phyloP scores from a whole-genome alignment of 2,113 vertebrate genomes.

The Psittacara wagleri region DNA sequence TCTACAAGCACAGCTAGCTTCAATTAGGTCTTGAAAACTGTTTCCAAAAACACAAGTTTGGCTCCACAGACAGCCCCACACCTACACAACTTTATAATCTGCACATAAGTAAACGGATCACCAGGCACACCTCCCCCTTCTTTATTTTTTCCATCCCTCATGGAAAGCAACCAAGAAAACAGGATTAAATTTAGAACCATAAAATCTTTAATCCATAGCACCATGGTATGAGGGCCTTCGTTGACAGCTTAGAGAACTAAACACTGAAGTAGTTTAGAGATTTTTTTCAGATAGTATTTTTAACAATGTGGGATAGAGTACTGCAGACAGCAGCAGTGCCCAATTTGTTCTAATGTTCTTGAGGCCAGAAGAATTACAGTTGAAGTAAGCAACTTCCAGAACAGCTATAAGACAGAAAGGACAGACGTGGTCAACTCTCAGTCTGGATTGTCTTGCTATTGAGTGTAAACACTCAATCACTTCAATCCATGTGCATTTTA shows the following conservation, averaged over 20 bases:
- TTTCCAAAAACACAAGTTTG: constrained; percentile 7
- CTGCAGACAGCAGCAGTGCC: constrained; percentile 27
- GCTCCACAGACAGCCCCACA: not conserved
- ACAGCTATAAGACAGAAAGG: not conserved
- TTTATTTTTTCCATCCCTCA: constrained; percentile 5
- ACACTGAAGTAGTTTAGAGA: constrained; percentile 44
- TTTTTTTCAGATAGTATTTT: constrained; percentile 56
- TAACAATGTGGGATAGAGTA: constrained; percentile 17
- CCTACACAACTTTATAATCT: constrained; percentile 5
- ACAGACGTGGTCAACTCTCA: not conserved
- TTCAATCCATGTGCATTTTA: not conserved
- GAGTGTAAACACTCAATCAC: not conserved
- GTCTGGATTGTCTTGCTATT: not conserved
- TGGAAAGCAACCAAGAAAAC: constrained; percentile 54
- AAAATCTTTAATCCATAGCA: constrained; percentile 59
- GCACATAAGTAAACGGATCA: constrained; percentile 35
- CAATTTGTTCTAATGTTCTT: not conserved
- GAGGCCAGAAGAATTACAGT: not conserved
- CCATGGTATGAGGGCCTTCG: not conserved
- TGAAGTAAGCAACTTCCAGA: not conserved
- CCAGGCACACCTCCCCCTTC: constrained; percentile 46
- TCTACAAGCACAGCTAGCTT: not conserved
- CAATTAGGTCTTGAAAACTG: not conserved
- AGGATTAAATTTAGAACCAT: constrained; percentile 54
- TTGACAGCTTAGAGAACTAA: constrained; percentile 21